These are phyloP conservation scores for Bolinopsis microptera DNA, from an alignment of 37 sponge, comb jelly and placozoan species.

Conservation along the genomic window DNA sequence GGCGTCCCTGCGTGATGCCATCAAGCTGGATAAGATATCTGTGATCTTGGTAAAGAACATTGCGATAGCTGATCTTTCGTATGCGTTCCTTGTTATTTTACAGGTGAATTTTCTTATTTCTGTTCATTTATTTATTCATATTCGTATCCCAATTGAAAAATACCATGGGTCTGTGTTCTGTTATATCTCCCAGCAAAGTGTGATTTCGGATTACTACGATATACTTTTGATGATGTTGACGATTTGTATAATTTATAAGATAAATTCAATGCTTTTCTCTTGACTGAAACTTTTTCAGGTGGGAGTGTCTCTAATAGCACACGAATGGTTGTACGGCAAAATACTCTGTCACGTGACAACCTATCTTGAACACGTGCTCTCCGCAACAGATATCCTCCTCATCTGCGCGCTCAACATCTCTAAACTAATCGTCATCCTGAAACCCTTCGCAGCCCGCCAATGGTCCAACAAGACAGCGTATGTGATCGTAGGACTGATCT, in stretches of 20 bases:
- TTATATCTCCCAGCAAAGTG: too few relatives aligned
- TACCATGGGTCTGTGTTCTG: too few relatives aligned
- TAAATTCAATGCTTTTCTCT: too few relatives aligned
- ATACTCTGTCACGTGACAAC: neutral
- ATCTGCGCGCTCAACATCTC: slow-evolving; percentile 22
- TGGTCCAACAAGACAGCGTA: neutral
- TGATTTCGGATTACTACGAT: too few relatives aligned
- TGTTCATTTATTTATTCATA: too few relatives aligned
- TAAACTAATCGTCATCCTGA: neutral
- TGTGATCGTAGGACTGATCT: neutral
- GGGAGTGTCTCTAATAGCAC: neutral
- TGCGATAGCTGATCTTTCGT: neutral
- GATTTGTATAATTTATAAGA: too few relatives aligned
- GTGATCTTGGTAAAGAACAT: neutral
- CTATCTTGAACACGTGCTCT: neutral
- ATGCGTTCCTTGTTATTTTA: neutral
- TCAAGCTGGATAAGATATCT: neutral
- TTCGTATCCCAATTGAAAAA: too few relatives aligned
- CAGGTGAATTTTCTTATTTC: neutral
- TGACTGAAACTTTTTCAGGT: too few relatives aligned
- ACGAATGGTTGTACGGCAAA: neutral
- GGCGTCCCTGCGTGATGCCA: neutral
- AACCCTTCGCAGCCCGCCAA: slow-evolving; percentile 21
- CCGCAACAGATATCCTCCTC: neutral
- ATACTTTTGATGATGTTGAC: neutral